These are phyloP conservation scores for Scylla paramamosain DNA, from an alignment of 1,140 invertebrate species.

Conservation along the genomic window DNA sequence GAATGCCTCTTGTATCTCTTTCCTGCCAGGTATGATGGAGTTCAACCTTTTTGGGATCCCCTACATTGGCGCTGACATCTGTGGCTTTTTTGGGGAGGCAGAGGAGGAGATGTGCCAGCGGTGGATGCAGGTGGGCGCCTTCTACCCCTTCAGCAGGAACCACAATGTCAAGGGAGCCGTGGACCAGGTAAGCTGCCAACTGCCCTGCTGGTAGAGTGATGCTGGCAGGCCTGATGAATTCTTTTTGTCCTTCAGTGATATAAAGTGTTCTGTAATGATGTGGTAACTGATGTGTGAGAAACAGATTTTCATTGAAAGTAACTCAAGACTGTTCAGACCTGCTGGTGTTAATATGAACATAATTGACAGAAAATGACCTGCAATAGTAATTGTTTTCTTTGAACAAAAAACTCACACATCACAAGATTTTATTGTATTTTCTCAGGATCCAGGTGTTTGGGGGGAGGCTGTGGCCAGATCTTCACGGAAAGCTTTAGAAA, in stretches of 20 bases:
- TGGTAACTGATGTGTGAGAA: no score
- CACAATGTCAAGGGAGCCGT: conserved; percentile 59
- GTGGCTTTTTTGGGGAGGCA: conserved; percentile 81
- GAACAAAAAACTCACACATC: no score
- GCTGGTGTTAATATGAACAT: no score
- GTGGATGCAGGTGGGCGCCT: conserved; percentile 83
- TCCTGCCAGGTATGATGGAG: conserved; percentile 84
- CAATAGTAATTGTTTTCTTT: no score
- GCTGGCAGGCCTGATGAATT: neutral
- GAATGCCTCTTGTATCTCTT: neutral
- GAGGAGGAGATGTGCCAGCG: conserved; percentile 82
- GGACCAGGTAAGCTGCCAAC: conserved; percentile 57
- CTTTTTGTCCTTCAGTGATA: no score
- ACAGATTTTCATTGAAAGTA: no score
- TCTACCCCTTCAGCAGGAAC: conserved; percentile 85
- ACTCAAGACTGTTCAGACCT: no score
- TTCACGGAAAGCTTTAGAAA: conserved; percentile 78
- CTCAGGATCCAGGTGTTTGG: conserved; percentile 79
- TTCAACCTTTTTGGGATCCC: conserved; percentile 86
- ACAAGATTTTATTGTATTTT: neutral
- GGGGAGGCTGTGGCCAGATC: conserved; percentile 77
- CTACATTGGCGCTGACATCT: conserved; percentile 83
- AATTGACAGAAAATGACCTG: no score
- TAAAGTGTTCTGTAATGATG: no score
- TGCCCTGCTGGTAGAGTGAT: neutral